Evolutionary conservation across 1,140 invertebrate species (phyloP), one percentile per base, ranked within the genome.

Genomic region (Dermatophagoides farinae): DNA sequence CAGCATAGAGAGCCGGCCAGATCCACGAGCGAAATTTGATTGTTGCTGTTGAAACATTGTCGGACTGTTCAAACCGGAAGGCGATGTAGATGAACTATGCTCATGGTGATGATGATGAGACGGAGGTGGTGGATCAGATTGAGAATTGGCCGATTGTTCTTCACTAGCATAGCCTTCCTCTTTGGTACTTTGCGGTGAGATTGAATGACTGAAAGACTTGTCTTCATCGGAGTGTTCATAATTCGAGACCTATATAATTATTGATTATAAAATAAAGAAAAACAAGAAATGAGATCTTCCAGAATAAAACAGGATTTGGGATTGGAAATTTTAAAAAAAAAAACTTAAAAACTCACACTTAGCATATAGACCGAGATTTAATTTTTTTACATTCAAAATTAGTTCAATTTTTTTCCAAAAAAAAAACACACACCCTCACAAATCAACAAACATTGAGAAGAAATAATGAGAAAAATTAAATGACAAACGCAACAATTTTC

Each of bases 1-100:
- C 22, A 85, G 76, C 82, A 91, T 89, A 0, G 89, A 95, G n/a
- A 92, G 75, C 37, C 90, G 75, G 68, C 86, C 86, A 61, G 76
- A 81, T 67, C 76, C 74, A 54, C 77, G 66, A 37, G 70, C 70
- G 64, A 78, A 77, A 57, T 72, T 65, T 11, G 65, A 68, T 12
- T 18, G 20, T 25, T 44, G 43, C 43, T 44, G 43, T 31, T 31
- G 31, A 25, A 71, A 69, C 46, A 47, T 18, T 23, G 46, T 18
- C 16, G 53, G 53, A 55, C 53, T 55, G 14, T n/a, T 55, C 10
- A n/a, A 11, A 20, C 14, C 18, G 10, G 58, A 47, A 11, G 53
- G 38, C 16, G 53, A 40, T 4, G 53, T n/a, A 11, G 38, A 14
- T 14, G 53, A 11, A 14, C 25, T 14, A 18, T 20, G 18, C n/a